Conservation (phyloP, 2,797 vertebrate genomes). For the Microhierax caerulescens region DNA sequence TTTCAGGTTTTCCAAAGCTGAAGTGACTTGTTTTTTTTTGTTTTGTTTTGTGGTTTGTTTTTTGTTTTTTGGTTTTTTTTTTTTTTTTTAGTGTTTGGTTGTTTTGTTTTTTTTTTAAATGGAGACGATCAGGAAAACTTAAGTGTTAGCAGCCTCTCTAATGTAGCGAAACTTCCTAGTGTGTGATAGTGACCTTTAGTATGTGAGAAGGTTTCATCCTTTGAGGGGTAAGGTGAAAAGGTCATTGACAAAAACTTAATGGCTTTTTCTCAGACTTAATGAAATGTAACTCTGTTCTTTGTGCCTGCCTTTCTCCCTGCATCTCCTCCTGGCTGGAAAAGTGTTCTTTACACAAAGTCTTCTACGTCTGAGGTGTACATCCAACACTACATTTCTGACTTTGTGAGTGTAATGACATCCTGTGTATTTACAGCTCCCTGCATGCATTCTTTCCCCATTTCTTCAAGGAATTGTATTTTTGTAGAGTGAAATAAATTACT, state of each 20-base stretch:
- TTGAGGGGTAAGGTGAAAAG: neutral
- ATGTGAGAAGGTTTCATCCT: neutral
- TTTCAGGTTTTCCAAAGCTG: neutral
- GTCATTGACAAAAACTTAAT: neutral
- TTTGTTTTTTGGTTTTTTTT: too few relatives aligned
- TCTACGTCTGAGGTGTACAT: neutral
- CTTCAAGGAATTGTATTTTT: neutral
- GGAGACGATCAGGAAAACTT: neutral
- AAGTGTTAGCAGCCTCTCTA: neutral
- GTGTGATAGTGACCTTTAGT: neutral
- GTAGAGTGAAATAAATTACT: neutral
- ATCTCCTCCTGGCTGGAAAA: neutral
- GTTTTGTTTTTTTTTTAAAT: neutral
- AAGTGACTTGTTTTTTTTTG: neutral
- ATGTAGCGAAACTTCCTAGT: neutral
- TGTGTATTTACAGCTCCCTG: neutral
- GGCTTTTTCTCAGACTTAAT: neutral
- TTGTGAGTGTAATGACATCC: neutral
- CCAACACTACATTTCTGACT: neutral
- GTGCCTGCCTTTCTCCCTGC: neutral
- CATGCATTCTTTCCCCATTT: neutral
- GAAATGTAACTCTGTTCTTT: neutral
- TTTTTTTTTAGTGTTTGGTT: too few relatives aligned
- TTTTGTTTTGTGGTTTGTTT: too few relatives aligned
- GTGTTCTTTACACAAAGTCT: neutral